Evolutionary conservation across 2,888 invertebrate species (phyloP).

Genomic region (Polymixis lichenea): DNA sequence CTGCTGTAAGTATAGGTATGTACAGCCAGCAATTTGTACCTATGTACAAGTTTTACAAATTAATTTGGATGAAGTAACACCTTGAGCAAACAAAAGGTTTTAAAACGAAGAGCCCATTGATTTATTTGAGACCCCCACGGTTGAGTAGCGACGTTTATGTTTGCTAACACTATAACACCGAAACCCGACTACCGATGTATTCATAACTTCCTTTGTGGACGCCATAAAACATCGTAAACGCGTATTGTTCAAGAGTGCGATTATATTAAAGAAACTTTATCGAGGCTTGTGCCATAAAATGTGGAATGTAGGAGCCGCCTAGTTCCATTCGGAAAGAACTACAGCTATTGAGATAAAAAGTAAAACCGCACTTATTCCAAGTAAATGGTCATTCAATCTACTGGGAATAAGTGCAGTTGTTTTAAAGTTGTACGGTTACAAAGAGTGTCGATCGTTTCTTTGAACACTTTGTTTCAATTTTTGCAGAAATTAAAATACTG

Average conservation of each 20-base stretch:
- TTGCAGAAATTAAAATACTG: conserved; percentile 12
- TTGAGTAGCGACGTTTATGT: conserved; percentile 62
- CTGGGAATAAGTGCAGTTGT: conserved; percentile 63
- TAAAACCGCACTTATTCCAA: conserved; percentile 63
- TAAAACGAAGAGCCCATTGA: conserved; percentile 40
- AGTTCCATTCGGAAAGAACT: conserved; percentile 49
- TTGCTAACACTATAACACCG: conserved; percentile 70
- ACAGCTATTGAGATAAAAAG: conserved; percentile 65
- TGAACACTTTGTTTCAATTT: conserved; percentile 30
- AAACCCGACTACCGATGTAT: conserved; percentile 77
- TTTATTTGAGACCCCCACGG: conserved; percentile 52
- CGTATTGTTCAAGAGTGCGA: conserved; percentile 79
- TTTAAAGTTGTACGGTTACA: conserved; percentile 54
- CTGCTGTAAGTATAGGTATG: too few relatives aligned
- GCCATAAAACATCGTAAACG: conserved; percentile 78
- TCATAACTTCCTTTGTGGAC: conserved; percentile 80
- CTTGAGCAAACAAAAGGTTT: conserved; percentile 25
- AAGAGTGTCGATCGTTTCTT: conserved; percentile 45
- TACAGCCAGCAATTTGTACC: too few relatives aligned
- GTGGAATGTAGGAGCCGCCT: conserved; percentile 67
- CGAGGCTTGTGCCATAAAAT: conserved; percentile 67
- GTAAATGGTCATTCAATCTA: conserved; percentile 62
- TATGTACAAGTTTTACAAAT: not conserved
- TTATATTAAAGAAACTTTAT: conserved; percentile 79
- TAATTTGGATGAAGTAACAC: conserved; percentile 3